phyloP scores from a whole-genome alignment of 2,888 invertebrate species.

The Panzeria rudis region DNA sequence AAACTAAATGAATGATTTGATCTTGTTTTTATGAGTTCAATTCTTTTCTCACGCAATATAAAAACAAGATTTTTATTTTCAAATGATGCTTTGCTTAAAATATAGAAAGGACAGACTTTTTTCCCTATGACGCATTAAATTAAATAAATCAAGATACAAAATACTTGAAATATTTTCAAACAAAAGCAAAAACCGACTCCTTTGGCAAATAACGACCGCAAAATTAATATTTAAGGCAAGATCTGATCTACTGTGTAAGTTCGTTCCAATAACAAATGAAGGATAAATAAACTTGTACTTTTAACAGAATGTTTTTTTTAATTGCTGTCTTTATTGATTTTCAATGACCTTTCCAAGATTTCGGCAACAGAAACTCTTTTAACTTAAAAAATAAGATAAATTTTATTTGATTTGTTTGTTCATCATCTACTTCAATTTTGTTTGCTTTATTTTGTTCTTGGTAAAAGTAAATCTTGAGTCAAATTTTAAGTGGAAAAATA shows the following conservation, averaged over 20 bases:
- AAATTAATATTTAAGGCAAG: no score
- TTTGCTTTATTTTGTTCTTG: no score
- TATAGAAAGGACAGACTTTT: neutral
- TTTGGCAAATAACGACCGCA: neutral
- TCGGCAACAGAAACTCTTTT: no score
- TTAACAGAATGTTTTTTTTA: neutral
- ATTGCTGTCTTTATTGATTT: neutral
- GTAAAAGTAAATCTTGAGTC: no score
- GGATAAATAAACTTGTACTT: neutral
- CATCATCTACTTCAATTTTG: no score
- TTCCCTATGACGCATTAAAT: neutral
- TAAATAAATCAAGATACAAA: neutral
- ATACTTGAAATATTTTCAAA: neutral
- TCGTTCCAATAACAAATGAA: neutral
- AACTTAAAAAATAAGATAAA: neutral
- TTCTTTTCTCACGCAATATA: neutral
- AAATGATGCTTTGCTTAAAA: neutral
- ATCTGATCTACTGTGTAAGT: no score
- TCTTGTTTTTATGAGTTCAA: neutral
- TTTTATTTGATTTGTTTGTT: no score
- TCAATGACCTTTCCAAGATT: neutral
- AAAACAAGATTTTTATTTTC: neutral
- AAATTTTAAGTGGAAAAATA: no score
- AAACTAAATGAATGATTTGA: no score
- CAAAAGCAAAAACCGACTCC: neutral